phyloP scores from a whole-genome alignment of 92 coral and sea anemone genomes.

The Umimayanthus chanpuru region DNA sequence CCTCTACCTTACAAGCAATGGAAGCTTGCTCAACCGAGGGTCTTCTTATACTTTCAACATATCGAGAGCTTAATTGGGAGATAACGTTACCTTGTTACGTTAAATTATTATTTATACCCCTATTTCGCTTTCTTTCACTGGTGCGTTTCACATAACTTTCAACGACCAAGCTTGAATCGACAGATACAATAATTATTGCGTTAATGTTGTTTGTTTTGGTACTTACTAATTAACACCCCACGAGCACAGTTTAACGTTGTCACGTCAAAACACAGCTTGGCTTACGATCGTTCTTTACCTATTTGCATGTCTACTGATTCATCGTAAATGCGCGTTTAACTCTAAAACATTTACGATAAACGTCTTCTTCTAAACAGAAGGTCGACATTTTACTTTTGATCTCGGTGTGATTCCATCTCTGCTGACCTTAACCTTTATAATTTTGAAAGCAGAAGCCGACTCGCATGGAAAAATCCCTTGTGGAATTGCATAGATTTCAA shows the following conservation, averaged over 20 bases:
- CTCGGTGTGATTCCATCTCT: background rate
- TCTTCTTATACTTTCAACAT: too few relatives aligned
- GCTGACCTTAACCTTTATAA: background rate
- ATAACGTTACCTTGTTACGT: background rate
- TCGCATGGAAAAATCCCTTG: background rate
- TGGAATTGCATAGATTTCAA: background rate
- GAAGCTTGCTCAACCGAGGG: too few relatives aligned
- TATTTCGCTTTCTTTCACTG: background rate
- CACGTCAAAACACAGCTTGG: slow-evolving; percentile 18
- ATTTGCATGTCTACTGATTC: background rate
- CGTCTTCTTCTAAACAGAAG: background rate
- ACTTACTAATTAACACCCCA: slow-evolving; percentile 28
- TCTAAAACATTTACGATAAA: background rate
- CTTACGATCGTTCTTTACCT: background rate
- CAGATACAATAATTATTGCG: background rate
- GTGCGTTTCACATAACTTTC: background rate
- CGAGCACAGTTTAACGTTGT: background rate
- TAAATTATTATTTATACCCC: too few relatives aligned
- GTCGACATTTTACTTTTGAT: slow-evolving; percentile 2
- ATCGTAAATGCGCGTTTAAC: background rate
- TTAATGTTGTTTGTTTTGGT: background rate
- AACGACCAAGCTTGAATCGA: background rate
- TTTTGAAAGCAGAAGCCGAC: background rate
- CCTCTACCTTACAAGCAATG: too few relatives aligned
- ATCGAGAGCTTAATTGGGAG: background rate